A percentile compares a stretch with the other conserved stretches of the same genome.
Conservation (phyloP, 2,888 invertebrate species). For the Brachypalpus laphriformis region DNA sequence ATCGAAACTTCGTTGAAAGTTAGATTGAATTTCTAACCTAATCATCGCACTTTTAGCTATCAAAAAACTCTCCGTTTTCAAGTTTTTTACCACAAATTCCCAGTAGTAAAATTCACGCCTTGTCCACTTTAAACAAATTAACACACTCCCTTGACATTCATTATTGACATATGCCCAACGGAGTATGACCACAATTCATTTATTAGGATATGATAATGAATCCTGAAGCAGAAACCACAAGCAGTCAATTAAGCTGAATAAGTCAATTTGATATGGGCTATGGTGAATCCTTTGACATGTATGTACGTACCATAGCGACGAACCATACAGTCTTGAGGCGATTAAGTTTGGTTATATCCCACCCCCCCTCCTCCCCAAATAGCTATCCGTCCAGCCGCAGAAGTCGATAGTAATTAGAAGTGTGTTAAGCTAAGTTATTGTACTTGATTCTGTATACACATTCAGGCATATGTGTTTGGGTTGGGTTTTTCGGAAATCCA, state of each 20-base stretch:
- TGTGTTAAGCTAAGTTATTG: neutral
- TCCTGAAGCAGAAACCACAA: slow-evolving; percentile 36
- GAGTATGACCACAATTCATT: slow-evolving; percentile 6
- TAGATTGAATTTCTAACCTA: too few species aligned
- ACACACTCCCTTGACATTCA: neutral
- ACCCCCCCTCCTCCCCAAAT: too few species aligned
- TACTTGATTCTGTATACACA: neutral
- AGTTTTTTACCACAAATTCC: too few species aligned
- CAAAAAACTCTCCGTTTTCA: too few species aligned
- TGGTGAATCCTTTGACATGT: slow-evolving; percentile 40
- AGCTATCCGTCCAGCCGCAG: slow-evolving; percentile 1
- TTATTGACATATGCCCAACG: neutral
- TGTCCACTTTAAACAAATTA: neutral
- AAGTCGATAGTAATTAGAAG: slow-evolving; percentile 26
- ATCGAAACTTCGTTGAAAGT: too few species aligned
- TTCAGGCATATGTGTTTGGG: neutral
- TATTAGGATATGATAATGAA: slow-evolving; percentile 20
- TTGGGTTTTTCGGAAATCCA: neutral
- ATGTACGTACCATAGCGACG: neutral
- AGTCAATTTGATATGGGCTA: slow-evolving; percentile 49
- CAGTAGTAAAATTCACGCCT: too few species aligned
- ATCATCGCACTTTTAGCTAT: too few species aligned
- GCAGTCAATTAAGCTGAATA: slow-evolving; percentile 62
- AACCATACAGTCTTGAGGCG: neutral
- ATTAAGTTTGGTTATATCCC: slow-evolving; percentile 20